Base-by-base conservation (phyloP, 2,113 vertebrate genomes). In the Hyla sarda region DNA sequence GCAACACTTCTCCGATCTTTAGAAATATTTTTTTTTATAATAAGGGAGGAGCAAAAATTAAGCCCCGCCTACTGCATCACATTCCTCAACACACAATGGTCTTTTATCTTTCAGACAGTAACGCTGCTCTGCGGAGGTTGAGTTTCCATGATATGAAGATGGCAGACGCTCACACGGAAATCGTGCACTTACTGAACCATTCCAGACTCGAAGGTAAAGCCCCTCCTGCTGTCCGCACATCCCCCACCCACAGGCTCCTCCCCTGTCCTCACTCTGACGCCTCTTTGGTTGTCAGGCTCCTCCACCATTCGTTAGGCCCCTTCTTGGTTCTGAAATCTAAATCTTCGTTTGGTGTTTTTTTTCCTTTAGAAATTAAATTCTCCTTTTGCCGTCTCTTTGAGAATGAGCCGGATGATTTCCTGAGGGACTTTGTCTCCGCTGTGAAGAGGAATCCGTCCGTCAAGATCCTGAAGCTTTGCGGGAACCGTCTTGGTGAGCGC, bases 361-460 rank as follows among this genome's bases (percentile, higher is more conserved):
- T 13, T 62, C n/a, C 13, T 72, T n/a, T 17, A 99, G 97, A 97
- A 89, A 91, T 98, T 78, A 92, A 89, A 0, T 93, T 97, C 56
- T 95, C 94, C 45, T 97, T 97, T 91, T 99, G 97, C 79, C 95
- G 96, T 6, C 95, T 99, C 73, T 96, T 98, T 84, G 97, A 98
- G 91, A 96, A 88, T 50, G 89, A 94, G 65, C 94, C 94, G 41
- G 82, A 91, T 16, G 94, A 95, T 67, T 94, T 95, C 89, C 89
- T 98, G 71, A 88, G 90, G 14, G 92, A 95, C 88, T 92, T 99
- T 88, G 95, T 96, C 80, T 90, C 87, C 7, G 90, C 92, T 83
- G 88, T 97, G 87, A 98, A 94, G 90, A 89, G 84, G 30, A 93
- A 96, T 54, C 89, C 94, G 7, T 94, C 94, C 2, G 90, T 99